These are phyloP conservation scores for Drosophila erecta DNA, from an alignment of 1,140 invertebrate species.

Conservation along the genomic window DNA sequence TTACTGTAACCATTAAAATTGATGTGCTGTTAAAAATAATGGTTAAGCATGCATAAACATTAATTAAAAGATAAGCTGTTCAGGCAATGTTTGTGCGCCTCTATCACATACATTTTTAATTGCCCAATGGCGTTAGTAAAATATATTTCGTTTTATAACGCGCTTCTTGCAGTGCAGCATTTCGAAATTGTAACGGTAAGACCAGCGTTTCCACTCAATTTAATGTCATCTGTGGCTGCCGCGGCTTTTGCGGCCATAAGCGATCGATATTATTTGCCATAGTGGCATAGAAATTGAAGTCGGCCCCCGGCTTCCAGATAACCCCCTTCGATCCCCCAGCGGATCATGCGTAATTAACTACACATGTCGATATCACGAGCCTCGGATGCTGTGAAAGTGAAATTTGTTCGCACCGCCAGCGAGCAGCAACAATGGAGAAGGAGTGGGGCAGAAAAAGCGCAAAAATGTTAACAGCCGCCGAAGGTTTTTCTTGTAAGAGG, in stretches of 20 bases:
- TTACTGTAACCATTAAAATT: not conserved
- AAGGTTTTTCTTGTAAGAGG: slow-evolving; percentile 66
- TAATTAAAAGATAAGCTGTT: not conserved
- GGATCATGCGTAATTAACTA: slow-evolving; percentile 72
- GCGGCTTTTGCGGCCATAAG: slow-evolving; percentile 51
- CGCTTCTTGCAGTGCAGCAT: slow-evolving; percentile 27
- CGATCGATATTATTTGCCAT: slow-evolving; percentile 81
- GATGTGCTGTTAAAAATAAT: not conserved
- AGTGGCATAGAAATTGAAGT: slow-evolving; percentile 75
- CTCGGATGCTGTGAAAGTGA: slow-evolving; percentile 77
- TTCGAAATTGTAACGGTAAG: slow-evolving; percentile 72
- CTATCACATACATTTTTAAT: too few species aligned
- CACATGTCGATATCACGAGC: slow-evolving; percentile 60
- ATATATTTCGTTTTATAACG: not conserved
- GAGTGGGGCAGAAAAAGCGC: slow-evolving; percentile 43
- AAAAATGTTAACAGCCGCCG: slow-evolving; percentile 57
- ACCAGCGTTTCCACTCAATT: slow-evolving; percentile 50
- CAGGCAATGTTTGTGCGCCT: too few species aligned
- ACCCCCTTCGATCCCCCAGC: not conserved
- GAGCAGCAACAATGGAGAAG: slow-evolving; percentile 53
- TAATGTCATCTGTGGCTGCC: slow-evolving; percentile 47
- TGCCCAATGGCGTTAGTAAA: not conserved
- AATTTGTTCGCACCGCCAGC: slow-evolving; percentile 65
- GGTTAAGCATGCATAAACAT: not conserved
- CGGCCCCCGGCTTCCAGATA: not conserved